Percentiles rank a stretch among this genome's conserved stretches.
Conservation (phyloP, 1,140 invertebrate genomes). For the Cylas formicarius region DNA sequence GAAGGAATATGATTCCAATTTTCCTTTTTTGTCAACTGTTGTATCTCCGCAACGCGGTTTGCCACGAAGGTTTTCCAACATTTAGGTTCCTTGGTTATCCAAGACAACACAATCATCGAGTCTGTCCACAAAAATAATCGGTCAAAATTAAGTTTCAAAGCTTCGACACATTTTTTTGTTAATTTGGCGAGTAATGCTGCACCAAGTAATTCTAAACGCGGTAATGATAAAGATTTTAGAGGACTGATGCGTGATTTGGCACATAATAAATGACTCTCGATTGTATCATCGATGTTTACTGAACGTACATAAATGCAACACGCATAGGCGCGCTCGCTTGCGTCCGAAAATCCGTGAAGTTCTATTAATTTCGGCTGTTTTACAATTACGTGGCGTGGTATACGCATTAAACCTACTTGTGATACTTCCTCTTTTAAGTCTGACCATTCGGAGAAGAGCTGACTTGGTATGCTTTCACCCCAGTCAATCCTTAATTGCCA, state of each 20-base stretch:
- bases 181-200: constrained; percentile 33
- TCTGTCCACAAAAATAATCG: constrained; percentile 38
- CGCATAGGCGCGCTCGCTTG: constrained; percentile 33
- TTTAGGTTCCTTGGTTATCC: constrained; percentile 36
- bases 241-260: constrained; percentile 39
- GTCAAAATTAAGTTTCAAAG: constrained; percentile 24
- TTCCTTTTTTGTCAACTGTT: constrained; percentile 16
- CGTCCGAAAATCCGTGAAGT: constrained; percentile 38
- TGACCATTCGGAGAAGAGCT: constrained; percentile 25
- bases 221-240: constrained; percentile 35
- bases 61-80: constrained; percentile 37
- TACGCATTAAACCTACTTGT: constrained; percentile 10
- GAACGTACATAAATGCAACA: constrained; percentile 28
- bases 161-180: constrained; percentile 7
- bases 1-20: constrained; percentile 41
- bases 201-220: constrained; percentile 34
- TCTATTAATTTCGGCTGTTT: constrained; percentile 17
- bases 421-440: constrained; percentile 12
- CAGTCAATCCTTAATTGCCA: constrained; percentile 38
- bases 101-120: constrained; percentile 40
- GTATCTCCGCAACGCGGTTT: constrained; percentile 39
- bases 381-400: constrained; percentile 23
- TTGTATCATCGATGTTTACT: neutral
- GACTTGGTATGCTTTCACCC: constrained; percentile 37
- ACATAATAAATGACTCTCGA: constrained; percentile 12